Evolutionary conservation across 2,113 vertebrate species (phyloP).

Genomic region (Columba janthina): DNA sequence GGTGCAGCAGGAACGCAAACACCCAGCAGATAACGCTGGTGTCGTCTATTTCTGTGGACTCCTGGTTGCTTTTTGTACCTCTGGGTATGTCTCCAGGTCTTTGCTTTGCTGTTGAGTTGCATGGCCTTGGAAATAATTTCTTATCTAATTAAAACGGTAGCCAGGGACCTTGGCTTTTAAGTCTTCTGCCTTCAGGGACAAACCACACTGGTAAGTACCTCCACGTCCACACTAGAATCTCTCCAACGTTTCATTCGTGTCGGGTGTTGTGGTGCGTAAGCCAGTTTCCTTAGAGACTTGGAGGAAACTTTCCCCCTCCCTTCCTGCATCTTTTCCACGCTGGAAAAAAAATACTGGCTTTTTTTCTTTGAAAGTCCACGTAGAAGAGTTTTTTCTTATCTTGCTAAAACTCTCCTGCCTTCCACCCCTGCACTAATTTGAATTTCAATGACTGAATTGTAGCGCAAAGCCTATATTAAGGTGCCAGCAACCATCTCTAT

Average conservation of each 20-base stretch:
- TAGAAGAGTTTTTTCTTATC: slow-evolving; percentile 55
- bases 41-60: rapidly evolving
- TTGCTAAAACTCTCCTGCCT: slow-evolving; percentile 62
- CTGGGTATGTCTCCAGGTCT: neutral
- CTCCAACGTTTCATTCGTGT: neutral
- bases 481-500: slow-evolving; percentile 66
- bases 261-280: neutral
- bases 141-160: neutral
- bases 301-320: slow-evolving; percentile 12
- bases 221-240: neutral
- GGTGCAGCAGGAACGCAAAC: neutral
- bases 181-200: neutral
- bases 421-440: slow-evolving; percentile 74
- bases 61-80: neutral
- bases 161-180: neutral
- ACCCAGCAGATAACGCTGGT: neutral
- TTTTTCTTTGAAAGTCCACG: slow-evolving; percentile 26
- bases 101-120: neutral
- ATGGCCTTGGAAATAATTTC: neutral
- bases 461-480: slow-evolving; percentile 62
- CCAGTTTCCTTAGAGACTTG: slow-evolving; percentile 30
- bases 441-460: slow-evolving; percentile 72
- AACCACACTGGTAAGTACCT: neutral
- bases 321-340: slow-evolving; percentile 45
- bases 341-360: slow-evolving; percentile 29